Conservation (phyloP, 2,113 vertebrate genomes). For the Fregata magnificens region DNA sequence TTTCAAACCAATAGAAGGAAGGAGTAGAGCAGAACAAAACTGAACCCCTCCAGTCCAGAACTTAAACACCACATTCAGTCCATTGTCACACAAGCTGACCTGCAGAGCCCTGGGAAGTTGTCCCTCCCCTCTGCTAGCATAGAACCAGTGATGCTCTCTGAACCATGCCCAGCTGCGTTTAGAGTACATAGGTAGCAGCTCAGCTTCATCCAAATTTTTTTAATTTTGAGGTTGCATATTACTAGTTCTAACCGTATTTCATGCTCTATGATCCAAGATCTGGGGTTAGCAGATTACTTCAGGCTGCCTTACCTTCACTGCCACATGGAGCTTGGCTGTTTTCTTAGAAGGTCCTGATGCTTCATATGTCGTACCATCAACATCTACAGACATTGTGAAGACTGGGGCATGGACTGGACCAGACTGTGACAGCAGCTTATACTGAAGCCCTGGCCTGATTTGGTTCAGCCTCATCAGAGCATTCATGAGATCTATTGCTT, state of each 20-base stretch:
- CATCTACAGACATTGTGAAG: conserved; percentile 99
- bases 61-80: neutral
- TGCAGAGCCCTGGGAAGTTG: neutral
- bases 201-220: neutral
- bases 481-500: conserved; percentile 99
- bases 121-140: neutral
- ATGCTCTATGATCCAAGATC: neutral
- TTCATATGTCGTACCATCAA: conserved; percentile 94
- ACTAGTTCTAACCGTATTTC: neutral
- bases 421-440: conserved; percentile 97
- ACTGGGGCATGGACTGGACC: conserved; percentile 97
- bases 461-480: conserved; percentile 99
- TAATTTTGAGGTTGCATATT: neutral
- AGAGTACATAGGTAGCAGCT: neutral
- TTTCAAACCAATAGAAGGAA: neutral
- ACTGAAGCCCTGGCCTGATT: conserved; percentile 97
- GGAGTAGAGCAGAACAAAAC: neutral
- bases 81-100: neutral
- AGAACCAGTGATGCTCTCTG: neutral
- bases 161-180: neutral
- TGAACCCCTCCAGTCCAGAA: neutral
- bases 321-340: conserved; percentile 97
- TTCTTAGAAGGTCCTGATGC: conserved; percentile 98
- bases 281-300: neutral
- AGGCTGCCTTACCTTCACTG: conserved; percentile 87